Evolutionary conservation across 2,888 invertebrate species (phyloP).

Genomic region (Escarpia spicata): DNA sequence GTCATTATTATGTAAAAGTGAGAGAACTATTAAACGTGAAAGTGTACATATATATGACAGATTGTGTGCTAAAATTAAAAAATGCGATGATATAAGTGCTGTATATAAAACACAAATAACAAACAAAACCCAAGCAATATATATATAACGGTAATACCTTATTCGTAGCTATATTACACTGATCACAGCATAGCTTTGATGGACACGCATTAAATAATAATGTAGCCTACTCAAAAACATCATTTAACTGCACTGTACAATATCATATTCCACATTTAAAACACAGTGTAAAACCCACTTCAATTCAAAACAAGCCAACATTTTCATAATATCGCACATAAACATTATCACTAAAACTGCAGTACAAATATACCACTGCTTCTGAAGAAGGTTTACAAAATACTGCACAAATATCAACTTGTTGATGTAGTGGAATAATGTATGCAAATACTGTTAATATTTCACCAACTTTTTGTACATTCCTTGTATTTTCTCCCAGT

Average conservation of each 20-base stretch:
- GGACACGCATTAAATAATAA: background rate
- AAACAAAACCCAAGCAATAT: background rate
- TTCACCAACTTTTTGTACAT: background rate
- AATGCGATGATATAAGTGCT: background rate
- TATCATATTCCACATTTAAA: background rate
- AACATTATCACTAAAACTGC: background rate
- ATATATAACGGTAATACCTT: background rate
- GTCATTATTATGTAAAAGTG: background rate
- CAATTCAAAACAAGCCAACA: background rate
- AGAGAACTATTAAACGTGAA: too few species aligned
- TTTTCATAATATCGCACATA: background rate
- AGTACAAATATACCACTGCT: background rate
- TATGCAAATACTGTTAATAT: background rate
- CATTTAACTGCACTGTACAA: background rate
- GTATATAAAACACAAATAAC: background rate
- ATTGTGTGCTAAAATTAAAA: background rate
- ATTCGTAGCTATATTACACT: background rate
- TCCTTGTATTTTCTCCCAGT: background rate
- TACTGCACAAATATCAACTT: conserved; percentile 16
- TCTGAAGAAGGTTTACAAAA: background rate
- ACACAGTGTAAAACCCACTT: background rate
- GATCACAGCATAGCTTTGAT: conserved; percentile 7
- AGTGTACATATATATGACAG: background rate
- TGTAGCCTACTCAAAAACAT: background rate
- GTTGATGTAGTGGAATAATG: background rate